Evolutionary conservation across 2,888 invertebrate genomes (phyloP).

Genomic region (Tenodera sinensis): DNA sequence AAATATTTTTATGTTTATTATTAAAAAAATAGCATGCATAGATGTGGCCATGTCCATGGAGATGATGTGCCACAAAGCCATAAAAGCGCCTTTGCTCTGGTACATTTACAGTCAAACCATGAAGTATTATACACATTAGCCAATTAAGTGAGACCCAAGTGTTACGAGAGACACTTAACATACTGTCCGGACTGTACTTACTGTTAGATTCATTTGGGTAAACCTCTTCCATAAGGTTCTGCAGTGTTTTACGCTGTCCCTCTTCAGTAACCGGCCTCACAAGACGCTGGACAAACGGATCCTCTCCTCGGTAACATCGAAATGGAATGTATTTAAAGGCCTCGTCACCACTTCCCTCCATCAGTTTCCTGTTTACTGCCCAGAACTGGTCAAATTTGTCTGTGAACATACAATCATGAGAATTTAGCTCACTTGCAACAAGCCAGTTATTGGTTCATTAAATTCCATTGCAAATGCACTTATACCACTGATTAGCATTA

Average conservation of each 20-base stretch:
- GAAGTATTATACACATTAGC: no score
- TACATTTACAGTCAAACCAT: no score
- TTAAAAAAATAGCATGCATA: no score
- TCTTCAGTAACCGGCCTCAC: constrained; percentile 72
- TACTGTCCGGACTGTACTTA: not conserved
- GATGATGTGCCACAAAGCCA: no score
- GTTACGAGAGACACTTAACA: no score
- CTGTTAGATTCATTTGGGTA: constrained; percentile 52
- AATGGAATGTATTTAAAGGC: constrained; percentile 90
- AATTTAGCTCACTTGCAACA: no score
- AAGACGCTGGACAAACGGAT: constrained; percentile 69
- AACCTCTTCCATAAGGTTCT: constrained; percentile 66
- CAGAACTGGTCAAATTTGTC: constrained; percentile 99
- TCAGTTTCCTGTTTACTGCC: constrained; percentile 92
- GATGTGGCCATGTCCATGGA: no score
- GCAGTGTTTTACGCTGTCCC: constrained; percentile 67
- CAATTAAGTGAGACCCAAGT: no score
- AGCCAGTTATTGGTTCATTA: no score
- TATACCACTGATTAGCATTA: no score
- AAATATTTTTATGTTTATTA: no score
- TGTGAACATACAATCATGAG: constrained; percentile 44
- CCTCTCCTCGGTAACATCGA: constrained; percentile 72
- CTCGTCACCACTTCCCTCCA: constrained; percentile 79
- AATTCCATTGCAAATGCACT: not conserved
- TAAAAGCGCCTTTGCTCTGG: no score